A percentile compares a stretch with the other conserved stretches of the same genome.
These are phyloP conservation scores for Microcebus jonahi DNA, from an alignment of 2,113 vertebrate genomes.

Conservation along the genomic window DNA sequence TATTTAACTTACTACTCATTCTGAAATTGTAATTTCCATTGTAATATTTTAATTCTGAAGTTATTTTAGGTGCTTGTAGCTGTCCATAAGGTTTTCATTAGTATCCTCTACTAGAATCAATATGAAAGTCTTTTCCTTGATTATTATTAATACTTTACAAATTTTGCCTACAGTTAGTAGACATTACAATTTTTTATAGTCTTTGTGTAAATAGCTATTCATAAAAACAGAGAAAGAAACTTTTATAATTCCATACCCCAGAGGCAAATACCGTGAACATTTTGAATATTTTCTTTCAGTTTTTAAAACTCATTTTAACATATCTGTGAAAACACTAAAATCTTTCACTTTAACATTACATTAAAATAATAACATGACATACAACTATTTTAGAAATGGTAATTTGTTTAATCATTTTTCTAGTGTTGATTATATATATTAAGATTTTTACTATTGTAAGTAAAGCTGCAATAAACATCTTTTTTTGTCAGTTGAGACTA, in stretches of 20 bases:
- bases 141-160: neutral
- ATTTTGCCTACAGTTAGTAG: neutral
- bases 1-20: neutral
- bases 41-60: neutral
- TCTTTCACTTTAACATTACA: neutral
- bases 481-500: neutral
- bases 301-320: conserved; percentile 17
- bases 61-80: neutral
- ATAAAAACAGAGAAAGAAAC: neutral
- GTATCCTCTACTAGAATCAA: neutral
- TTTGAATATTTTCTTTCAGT: conserved; percentile 4
- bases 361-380: neutral
- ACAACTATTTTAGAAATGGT: neutral
- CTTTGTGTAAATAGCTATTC: neutral
- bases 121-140: neutral
- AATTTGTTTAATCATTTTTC: neutral
- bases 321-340: neutral
- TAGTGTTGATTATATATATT: neutral
- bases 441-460: neutral
- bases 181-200: neutral
- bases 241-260: neutral
- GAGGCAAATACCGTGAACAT: neutral
- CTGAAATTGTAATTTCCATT: neutral
- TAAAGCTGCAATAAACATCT: neutral
- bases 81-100: neutral